Conservation (phyloP, 2,113 vertebrate genomes). For the Panthera tigris region DNA sequence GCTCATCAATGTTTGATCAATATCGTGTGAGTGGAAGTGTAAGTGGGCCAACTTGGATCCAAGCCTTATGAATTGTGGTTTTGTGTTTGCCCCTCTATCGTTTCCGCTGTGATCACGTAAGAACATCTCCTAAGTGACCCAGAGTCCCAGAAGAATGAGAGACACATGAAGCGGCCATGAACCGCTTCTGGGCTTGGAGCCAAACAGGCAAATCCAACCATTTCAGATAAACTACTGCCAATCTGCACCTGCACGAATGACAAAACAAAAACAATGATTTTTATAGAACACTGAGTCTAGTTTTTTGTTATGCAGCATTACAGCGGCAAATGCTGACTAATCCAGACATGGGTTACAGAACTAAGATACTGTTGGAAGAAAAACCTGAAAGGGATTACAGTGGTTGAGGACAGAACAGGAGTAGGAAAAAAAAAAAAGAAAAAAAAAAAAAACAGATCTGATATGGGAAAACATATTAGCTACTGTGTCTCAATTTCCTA, state of each 20-base stretch:
- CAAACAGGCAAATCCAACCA: background rate
- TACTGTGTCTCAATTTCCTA: background rate
- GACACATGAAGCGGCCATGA: background rate
- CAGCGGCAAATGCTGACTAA: background rate
- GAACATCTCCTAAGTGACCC: background rate
- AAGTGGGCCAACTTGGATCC: background rate
- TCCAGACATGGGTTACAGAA: background rate
- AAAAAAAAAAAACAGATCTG: background rate
- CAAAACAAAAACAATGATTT: background rate
- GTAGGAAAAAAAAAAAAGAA: background rate
- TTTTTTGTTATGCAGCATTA: background rate
- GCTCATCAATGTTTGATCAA: background rate
- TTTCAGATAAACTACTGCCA: background rate
- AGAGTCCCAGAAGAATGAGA: background rate
- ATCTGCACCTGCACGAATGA: background rate
- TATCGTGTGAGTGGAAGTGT: background rate
- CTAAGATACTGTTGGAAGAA: background rate
- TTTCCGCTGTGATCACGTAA: background rate
- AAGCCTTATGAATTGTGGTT: background rate
- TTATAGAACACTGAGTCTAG: background rate
- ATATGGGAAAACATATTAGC: background rate
- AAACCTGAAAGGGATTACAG: background rate
- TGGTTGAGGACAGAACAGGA: background rate
- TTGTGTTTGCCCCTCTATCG: background rate
- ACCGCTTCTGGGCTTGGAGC: background rate